A percentile compares a stretch with the other conserved stretches of the same genome.
phyloP scores from a whole-genome alignment of 1,140 invertebrate genomes.

The Nephila pilipes region DNA sequence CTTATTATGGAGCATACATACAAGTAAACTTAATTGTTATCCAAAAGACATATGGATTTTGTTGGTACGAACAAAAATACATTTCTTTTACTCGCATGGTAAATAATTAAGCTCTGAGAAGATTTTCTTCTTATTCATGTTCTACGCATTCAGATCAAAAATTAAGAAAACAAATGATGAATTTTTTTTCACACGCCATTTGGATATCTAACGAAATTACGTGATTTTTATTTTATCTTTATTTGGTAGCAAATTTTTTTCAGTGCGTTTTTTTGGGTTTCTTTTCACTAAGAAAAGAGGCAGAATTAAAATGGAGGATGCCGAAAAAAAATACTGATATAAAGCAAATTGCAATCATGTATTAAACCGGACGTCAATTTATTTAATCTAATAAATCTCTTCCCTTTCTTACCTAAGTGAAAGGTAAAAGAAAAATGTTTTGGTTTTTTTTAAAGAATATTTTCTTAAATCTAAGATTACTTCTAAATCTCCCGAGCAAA shows the following conservation, averaged over 20 bases:
- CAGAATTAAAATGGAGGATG: too few species aligned
- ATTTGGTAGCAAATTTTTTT: not conserved
- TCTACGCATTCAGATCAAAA: not conserved
- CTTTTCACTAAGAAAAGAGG: too few species aligned
- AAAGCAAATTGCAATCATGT: slow-evolving; percentile 37
- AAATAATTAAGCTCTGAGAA: not conserved
- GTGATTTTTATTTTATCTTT: slow-evolving; percentile 30
- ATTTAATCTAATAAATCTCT: slow-evolving; percentile 72
- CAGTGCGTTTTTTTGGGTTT: not conserved
- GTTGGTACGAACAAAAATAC: not conserved
- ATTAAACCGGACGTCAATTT: slow-evolving; percentile 58
- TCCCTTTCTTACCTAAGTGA: not conserved
- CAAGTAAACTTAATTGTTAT: not conserved
- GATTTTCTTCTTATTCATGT: not conserved
- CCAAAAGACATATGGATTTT: not conserved
- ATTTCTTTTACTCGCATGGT: not conserved
- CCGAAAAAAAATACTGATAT: not conserved
- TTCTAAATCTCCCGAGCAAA: slow-evolving; percentile 48
- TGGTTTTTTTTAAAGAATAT: slow-evolving; percentile 38
- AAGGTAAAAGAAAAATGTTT: slow-evolving; percentile 15
- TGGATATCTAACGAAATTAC: slow-evolving; percentile 20
- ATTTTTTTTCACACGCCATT: slow-evolving; percentile 19
- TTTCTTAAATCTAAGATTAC: slow-evolving; percentile 31
- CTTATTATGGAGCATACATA: too few species aligned
- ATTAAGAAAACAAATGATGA: slow-evolving; percentile 16